Percentiles rank a stretch among this genome's conserved stretches.
phyloP scores from a whole-genome alignment of 2,113 vertebrate genomes.

The Alligator sinensis region DNA sequence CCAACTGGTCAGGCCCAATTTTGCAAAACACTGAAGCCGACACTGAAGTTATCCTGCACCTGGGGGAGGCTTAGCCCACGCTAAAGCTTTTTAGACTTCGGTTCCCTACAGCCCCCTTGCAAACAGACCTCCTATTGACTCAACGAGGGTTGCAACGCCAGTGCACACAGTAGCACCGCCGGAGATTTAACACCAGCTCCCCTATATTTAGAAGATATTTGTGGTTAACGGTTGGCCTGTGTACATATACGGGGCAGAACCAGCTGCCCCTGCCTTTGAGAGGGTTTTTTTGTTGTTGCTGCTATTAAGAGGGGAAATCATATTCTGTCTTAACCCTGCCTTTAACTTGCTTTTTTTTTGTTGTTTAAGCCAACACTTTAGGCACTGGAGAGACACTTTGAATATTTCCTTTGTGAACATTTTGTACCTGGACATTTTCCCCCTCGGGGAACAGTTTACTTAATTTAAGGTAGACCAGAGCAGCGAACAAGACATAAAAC shows the following conservation, averaged over 20 bases:
- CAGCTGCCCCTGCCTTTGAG: background rate
- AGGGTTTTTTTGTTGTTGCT: background rate
- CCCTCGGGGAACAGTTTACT: constrained; percentile 65
- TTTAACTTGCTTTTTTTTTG: background rate
- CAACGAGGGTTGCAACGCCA: fast-evolving
- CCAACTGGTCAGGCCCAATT: background rate
- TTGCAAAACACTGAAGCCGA: background rate
- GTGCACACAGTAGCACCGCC: background rate
- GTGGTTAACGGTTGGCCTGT: background rate
- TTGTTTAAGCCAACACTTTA: constrained; percentile 55
- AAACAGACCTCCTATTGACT: background rate
- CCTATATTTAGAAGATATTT: background rate
- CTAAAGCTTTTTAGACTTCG: background rate
- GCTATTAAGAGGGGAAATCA: constrained; percentile 37
- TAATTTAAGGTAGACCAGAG: constrained; percentile 55
- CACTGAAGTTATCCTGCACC: background rate
- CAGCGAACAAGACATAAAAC: constrained; percentile 30
- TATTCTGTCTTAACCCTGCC: constrained; percentile 8
- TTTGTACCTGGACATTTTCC: constrained; percentile 63
- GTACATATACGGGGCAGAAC: background rate
- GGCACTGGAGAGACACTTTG: background rate
- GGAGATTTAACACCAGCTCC: fast-evolving
- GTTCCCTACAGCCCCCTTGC: background rate
- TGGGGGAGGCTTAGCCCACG: background rate
- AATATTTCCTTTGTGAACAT: constrained; percentile 64